A percentile compares a stretch with the other conserved stretches of the same genome.
Evolutionary conservation across 2,888 invertebrate genomes (phyloP).

Genomic region (Tanaodytes sp.): DNA sequence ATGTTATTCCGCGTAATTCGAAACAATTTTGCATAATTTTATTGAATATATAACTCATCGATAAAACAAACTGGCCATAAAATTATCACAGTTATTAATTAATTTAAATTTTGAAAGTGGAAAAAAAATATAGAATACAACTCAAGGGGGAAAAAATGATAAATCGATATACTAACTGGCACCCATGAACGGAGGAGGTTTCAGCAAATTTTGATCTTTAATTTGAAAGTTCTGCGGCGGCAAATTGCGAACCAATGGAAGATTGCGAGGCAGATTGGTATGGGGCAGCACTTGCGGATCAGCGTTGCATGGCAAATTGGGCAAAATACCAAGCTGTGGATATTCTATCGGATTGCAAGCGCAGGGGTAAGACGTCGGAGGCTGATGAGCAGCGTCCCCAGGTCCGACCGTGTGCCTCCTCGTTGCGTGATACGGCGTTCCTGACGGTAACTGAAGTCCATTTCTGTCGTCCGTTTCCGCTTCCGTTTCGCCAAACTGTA

Average conservation of each 20-base stretch:
- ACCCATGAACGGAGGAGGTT: conserved; percentile 93
- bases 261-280: conserved; percentile 87
- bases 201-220: conserved; percentile 93
- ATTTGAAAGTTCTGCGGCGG: conserved; percentile 89
- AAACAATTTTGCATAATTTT: too few species aligned
- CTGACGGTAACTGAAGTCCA: conserved; percentile 66
- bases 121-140: background rate
- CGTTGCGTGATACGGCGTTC: conserved; percentile 77
- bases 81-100: too few species aligned
- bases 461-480: conserved; percentile 70
- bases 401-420: conserved; percentile 95
- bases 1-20: too few species aligned
- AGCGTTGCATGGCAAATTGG: conserved; percentile 66
- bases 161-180: conserved; percentile 76
- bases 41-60: too few species aligned
- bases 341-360: conserved; percentile 66
- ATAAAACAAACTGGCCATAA: too few species aligned
- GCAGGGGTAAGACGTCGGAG: conserved; percentile 67
- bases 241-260: conserved; percentile 88
- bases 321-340: conserved; percentile 63
- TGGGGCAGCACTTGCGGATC: conserved; percentile 80
- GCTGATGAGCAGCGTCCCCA: conserved; percentile 89
- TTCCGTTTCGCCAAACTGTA: conserved; percentile 75
- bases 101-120: too few species aligned
- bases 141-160: background rate